Percentiles rank a stretch among this genome's conserved stretches.
phyloP scores from a whole-genome alignment of 2,888 invertebrate genomes.

The Dolomedes plantarius region DNA sequence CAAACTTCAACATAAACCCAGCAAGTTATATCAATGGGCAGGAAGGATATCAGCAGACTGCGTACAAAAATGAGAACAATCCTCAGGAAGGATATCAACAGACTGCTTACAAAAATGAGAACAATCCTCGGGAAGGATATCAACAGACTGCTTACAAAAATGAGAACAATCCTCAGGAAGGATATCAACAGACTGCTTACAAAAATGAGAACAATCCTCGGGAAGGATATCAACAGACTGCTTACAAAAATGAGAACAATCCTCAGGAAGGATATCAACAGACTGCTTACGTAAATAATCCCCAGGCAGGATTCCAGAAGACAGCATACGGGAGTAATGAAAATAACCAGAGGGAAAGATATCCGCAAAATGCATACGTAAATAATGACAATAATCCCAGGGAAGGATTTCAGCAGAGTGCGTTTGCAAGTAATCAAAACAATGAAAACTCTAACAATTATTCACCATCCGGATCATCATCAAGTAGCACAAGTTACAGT shows the following conservation, averaged over 20 bases:
- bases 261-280: not conserved
- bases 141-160: not conserved
- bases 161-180: no score
- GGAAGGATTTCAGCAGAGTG: not conserved
- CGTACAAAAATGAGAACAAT: not conserved
- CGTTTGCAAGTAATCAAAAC: constrained; percentile 6
- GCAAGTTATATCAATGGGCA: not conserved
- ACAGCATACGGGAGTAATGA: no score
- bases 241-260: not conserved
- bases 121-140: not conserved
- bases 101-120: no score
- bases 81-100: not conserved
- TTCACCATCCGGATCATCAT: constrained; percentile 41
- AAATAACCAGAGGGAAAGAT: not conserved
- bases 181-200: not conserved
- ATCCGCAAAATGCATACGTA: not conserved
- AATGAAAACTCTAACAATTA: constrained; percentile 25
- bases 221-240: not conserved
- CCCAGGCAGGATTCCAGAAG: no score
- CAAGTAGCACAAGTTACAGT: constrained; percentile 43
- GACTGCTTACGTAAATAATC: no score
- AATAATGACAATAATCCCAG: not conserved
- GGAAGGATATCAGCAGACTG: no score
- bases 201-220: not conserved
- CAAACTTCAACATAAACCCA: not conserved